A percentile compares a stretch with the other conserved stretches of the same genome.
phyloP scores from a whole-genome alignment of 23 tunicate genomes.

The Clavelina lepadiformis region DNA sequence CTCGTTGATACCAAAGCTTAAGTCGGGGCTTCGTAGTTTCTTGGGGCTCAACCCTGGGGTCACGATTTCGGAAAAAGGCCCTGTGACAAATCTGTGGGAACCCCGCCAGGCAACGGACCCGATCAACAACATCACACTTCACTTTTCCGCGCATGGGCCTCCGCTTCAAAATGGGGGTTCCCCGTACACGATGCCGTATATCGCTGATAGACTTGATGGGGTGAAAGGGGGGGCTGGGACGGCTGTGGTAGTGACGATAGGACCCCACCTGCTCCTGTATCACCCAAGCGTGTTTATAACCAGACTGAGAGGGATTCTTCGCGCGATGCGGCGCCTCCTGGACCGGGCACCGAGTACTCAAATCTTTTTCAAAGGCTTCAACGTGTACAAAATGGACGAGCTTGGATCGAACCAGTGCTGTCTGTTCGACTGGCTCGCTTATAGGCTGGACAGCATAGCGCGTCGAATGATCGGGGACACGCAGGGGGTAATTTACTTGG shows the following conservation, averaged over 20 bases:
- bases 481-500: conserved; percentile 30
- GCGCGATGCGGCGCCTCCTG: conserved; percentile 27
- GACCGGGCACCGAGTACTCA: conserved; percentile 36
- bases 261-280: conserved; percentile 43
- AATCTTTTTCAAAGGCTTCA: conserved; percentile 50
- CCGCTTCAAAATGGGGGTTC: conserved; percentile 73
- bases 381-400: conserved; percentile 46
- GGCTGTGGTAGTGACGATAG: conserved; percentile 50
- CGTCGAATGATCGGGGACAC: conserved; percentile 19
- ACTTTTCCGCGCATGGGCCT: conserved; percentile 66
- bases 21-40: background rate
- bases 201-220: conserved; percentile 39
- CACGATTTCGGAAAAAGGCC: conserved; percentile 1
- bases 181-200: conserved; percentile 45
- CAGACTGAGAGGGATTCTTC: conserved; percentile 29
- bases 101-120: conserved; percentile 27
- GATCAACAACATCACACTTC: conserved; percentile 20
- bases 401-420: conserved; percentile 34
- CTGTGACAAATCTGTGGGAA: conserved; percentile 22
- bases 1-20: background rate
- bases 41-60: conserved; percentile 11
- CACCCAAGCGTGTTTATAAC: conserved; percentile 36
- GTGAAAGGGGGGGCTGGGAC: conserved; percentile 57
- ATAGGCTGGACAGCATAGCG: conserved; percentile 34
- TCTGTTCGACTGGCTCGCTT: conserved; percentile 46